phyloP scores from a whole-genome alignment of 2,113 vertebrate species.

The Balaeniceps rex region DNA sequence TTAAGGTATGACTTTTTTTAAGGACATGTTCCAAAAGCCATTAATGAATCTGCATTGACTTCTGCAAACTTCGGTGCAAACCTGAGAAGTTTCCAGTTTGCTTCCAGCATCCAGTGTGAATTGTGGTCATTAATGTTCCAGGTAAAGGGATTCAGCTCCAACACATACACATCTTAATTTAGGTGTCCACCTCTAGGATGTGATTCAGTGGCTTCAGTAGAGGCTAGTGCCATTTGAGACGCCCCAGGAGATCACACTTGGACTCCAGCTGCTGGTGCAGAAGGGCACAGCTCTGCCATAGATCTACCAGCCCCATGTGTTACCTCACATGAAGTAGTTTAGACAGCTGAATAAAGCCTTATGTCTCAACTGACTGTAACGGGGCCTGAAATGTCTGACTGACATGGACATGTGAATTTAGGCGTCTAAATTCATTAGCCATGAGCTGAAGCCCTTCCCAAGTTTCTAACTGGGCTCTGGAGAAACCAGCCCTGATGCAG shows the following conservation, averaged over 20 bases:
- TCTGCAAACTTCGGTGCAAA: neutral
- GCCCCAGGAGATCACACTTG: neutral
- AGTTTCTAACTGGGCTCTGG: neutral
- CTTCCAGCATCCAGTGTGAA: neutral
- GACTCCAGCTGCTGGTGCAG: neutral
- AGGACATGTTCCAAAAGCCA: neutral
- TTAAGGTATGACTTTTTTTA: neutral
- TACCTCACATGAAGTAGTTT: neutral
- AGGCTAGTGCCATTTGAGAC: neutral
- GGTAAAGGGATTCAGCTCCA: neutral
- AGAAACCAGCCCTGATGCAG: neutral
- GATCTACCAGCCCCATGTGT: neutral
- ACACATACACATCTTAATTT: neutral
- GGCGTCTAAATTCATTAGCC: neutral
- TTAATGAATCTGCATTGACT: neutral
- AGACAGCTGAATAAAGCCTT: neutral
- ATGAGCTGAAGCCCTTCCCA: neutral
- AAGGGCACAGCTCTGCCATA: neutral
- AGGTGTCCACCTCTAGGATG: neutral
- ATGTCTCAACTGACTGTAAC: neutral
- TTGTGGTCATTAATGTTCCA: rapidly evolving
- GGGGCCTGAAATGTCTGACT: neutral
- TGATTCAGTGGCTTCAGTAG: neutral
- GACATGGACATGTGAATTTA: neutral
- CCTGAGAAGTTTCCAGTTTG: neutral